Conservation (phyloP, 2,113 vertebrate genomes). For the Hippocampus guttulatus region DNA sequence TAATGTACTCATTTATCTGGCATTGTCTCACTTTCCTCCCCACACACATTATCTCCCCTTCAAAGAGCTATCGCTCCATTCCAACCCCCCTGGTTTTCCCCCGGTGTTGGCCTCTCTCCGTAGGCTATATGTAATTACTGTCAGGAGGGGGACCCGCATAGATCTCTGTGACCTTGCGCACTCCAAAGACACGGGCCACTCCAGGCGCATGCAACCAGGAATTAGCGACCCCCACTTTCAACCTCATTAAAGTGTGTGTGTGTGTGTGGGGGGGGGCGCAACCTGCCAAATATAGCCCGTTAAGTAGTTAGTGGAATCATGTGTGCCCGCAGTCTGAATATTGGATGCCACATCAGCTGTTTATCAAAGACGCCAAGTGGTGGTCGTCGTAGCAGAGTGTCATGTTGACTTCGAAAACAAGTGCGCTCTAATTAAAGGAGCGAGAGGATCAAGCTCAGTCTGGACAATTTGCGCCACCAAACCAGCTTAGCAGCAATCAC, state of each 20-base stretch:
- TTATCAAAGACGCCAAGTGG: slow-evolving; percentile 9
- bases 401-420: background rate
- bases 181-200: slow-evolving; percentile 52
- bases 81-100: slow-evolving; percentile 13
- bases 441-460: slow-evolving; percentile 26
- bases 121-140: slow-evolving; percentile 70
- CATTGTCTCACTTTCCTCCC: slow-evolving; percentile 35
- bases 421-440: background rate
- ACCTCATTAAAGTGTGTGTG: background rate
- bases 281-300: slow-evolving; percentile 21
- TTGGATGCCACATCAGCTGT: slow-evolving; percentile 1
- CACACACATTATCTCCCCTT: slow-evolving; percentile 20
- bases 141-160: slow-evolving; percentile 58
- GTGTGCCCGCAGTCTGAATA: background rate
- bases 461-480: background rate
- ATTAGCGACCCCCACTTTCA: slow-evolving; percentile 17
- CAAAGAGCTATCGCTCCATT: slow-evolving; percentile 4
- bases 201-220: slow-evolving; percentile 25
- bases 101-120: slow-evolving; percentile 43
- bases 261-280: too few species aligned
- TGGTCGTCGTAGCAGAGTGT: background rate
- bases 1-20: slow-evolving; percentile 44
- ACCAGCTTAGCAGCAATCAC: background rate
- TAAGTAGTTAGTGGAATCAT: slow-evolving; percentile 7
- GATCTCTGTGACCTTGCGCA: slow-evolving; percentile 64